Conservation (phyloP, 2,113 vertebrate genomes). For the rat (Rattus norvegicus) region DNA sequence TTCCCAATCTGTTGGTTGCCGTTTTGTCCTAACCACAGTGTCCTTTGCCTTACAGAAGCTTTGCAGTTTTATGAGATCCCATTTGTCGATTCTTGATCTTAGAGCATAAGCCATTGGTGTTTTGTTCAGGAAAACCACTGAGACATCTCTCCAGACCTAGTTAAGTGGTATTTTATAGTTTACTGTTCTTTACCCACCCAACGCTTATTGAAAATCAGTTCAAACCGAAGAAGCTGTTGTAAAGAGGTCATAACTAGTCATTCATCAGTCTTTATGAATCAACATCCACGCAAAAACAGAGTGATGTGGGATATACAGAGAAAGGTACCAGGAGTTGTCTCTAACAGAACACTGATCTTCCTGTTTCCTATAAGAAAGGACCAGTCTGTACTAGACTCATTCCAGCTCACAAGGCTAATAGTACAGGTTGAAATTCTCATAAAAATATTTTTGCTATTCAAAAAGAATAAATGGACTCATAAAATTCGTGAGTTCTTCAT, state of each 20-base stretch:
- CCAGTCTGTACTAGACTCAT: background rate
- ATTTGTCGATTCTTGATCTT: too few species aligned
- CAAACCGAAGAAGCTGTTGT: background rate
- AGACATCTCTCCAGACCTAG: background rate
- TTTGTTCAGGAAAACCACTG: too few species aligned
- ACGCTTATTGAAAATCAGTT: constrained; percentile 28
- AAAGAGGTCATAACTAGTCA: background rate
- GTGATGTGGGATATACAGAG: background rate
- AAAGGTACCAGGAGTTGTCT: background rate
- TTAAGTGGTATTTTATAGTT: background rate
- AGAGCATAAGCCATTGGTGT: too few species aligned
- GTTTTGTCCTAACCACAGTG: too few species aligned
- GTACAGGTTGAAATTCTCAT: background rate
- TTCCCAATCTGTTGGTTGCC: too few species aligned
- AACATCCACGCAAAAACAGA: background rate
- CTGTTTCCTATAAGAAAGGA: background rate
- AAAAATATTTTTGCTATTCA: background rate
- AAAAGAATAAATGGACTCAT: background rate
- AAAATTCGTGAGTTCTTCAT: background rate
- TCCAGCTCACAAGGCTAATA: background rate
- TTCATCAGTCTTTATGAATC: constrained; percentile 9
- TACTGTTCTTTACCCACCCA: background rate
- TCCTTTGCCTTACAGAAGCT: too few species aligned
- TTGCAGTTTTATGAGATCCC: too few species aligned
- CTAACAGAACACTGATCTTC: background rate